Base-by-base conservation (phyloP, 1,140 invertebrate genomes). In the Trinorchestia longiramus region DNA sequence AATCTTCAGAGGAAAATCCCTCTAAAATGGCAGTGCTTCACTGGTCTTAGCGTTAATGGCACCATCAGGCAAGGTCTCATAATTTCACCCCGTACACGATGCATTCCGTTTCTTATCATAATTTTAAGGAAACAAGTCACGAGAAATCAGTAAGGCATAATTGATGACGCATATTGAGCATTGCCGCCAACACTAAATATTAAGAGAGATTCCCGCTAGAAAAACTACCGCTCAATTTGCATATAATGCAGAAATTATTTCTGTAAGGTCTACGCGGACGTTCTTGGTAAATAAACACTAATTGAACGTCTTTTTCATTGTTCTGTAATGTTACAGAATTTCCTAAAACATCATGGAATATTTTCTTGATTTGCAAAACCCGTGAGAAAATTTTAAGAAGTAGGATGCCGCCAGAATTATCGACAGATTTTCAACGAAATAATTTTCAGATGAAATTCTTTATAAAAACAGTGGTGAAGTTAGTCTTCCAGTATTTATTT, bases 1-100 rank as follows among this genome's bases (percentile, higher is more conserved):
- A 90, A 90, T 90, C 88, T 90, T 90, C 23, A 90, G 15, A 90
- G 23, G 88, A 90, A 90, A 90, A 90, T 90, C 88, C n/a, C 88
- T 11, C 4, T 90, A 90, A 90, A 90, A 90, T 90, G 88, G 88
- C 43, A 43, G 23, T 41, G 88, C 88, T 90, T 41, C 17, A 41
- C 88, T 77, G 88, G 41, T 28, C 11, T 36, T 43, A 41, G 88
- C 88, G 23, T 42, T 90, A 90, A 90, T 90, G 88, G 43, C 41
- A 41, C 88, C 4, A 42, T 41, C 88, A 42, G 62, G 62, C 62
- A 36, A 77, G 62, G 62, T 15, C 88, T 90, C 88, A 41, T 90
- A 90, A 90, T 90, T 90, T 90, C 3, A 15, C 43, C 88, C 4
- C 88, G n/a, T 41, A 15, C 87, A 36, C 36, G 40, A 87, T 36